A percentile compares a stretch with the other conserved stretches of the same genome.
phyloP scores from a whole-genome alignment of 2,797 vertebrate genomes.

The Chiroxiphia lanceolata region DNA sequence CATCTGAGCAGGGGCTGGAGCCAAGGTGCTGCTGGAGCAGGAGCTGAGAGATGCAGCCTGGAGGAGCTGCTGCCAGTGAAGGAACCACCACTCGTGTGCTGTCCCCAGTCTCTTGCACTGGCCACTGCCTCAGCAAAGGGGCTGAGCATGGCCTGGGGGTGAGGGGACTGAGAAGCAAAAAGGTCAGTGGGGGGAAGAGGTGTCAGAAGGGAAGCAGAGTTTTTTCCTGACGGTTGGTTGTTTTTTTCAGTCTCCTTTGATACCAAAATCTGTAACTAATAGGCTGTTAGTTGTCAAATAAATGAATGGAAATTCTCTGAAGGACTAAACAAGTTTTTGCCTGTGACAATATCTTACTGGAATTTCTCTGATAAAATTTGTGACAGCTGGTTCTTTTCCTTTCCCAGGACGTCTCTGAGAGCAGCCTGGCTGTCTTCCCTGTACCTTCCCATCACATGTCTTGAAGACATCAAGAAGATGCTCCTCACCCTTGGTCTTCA shows the following conservation, averaged over 20 bases:
- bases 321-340: not conserved
- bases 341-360: rapidly evolving
- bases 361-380: not conserved
- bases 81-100: not conserved
- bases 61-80: not conserved
- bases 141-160: not conserved
- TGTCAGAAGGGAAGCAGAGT: not conserved
- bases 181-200: rapidly evolving
- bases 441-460: not conserved
- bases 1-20: not conserved
- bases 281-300: not conserved
- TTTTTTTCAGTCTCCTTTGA: not conserved
- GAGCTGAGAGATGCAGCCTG: not conserved
- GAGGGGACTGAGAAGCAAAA: not conserved
- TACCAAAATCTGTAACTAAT: not conserved
- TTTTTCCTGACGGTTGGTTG: not conserved
- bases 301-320: not conserved
- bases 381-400: not conserved
- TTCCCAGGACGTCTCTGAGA: not conserved
- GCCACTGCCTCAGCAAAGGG: not conserved
- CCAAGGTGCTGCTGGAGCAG: not conserved
- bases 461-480: not conserved
- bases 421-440: not conserved
- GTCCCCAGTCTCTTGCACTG: rapidly evolving
- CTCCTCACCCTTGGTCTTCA: not conserved